Evolutionary conservation across 1,140 invertebrate genomes (phyloP).

Genomic region (Neodiprion virginianus): DNA sequence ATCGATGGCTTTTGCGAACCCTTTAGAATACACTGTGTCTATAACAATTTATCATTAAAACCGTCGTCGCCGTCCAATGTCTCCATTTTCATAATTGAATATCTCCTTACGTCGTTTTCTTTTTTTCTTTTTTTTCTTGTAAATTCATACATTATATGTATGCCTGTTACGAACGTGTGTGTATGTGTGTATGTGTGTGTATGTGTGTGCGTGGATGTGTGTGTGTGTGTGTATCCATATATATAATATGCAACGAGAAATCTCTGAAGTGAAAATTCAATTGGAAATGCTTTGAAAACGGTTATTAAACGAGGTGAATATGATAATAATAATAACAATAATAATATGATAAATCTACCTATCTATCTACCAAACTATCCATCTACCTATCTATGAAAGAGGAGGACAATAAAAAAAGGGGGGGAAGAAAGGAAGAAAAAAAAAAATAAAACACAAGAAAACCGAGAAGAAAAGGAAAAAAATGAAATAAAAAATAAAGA

Average conservation of each 20-base stretch:
- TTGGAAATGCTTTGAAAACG: too few species aligned
- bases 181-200: background rate
- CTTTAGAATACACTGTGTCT: background rate
- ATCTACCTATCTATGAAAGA: background rate
- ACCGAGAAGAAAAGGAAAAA: constrained; percentile 34
- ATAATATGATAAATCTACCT: background rate
- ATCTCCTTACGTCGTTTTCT: background rate
- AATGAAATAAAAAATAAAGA: constrained; percentile 31
- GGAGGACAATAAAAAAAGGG: background rate
- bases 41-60: background rate
- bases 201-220: too few species aligned
- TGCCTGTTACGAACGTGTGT: constrained; percentile 8
- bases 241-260: too few species aligned
- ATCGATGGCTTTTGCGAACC: constrained; percentile 44
- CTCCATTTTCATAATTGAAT: background rate
- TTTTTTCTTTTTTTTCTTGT: background rate
- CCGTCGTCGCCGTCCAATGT: too few species aligned
- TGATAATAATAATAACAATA: constrained; percentile 9
- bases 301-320: background rate
- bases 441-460: background rate
- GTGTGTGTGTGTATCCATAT: too few species aligned
- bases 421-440: background rate
- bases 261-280: too few species aligned
- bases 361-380: background rate
- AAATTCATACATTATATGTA: too few species aligned